Conservation (phyloP, 2,113 vertebrate species). For the Chaenocephalus aceratus region DNA sequence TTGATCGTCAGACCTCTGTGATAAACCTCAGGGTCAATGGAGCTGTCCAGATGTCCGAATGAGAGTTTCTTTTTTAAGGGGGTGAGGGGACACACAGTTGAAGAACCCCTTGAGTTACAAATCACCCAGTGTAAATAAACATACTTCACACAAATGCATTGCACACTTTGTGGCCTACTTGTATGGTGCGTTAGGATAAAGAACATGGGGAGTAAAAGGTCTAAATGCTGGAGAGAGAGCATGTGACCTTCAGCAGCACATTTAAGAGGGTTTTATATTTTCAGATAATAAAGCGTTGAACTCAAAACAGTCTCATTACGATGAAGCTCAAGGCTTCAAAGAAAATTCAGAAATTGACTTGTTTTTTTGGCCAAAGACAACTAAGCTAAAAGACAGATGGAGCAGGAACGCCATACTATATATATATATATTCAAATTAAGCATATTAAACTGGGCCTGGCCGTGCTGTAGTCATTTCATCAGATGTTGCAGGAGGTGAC, state of each 20-base stretch:
- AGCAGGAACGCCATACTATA: no score
- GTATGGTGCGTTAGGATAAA: neutral
- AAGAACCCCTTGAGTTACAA: neutral
- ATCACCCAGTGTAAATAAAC: constrained; percentile 14
- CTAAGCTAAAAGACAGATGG: no score
- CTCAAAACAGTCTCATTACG: neutral
- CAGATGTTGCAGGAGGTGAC: no score
- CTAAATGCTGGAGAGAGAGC: neutral
- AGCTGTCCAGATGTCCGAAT: constrained; percentile 1
- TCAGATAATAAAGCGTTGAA: neutral
- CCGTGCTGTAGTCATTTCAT: no score
- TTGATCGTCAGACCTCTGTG: neutral
- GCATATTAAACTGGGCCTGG: no score
- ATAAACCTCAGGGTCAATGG: neutral
- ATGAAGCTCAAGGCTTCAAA: neutral
- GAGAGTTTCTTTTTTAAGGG: neutral
- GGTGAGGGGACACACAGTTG: constrained; percentile 4
- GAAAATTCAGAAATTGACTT: neutral
- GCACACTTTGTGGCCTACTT: neutral
- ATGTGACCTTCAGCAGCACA: neutral
- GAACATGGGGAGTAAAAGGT: neutral
- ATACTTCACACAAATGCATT: neutral
- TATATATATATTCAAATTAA: no score
- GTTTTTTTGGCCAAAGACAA: no score
- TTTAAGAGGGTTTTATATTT: neutral